These are phyloP conservation scores for Ellobium chinense DNA, from an alignment of 2,888 invertebrate species.

Conservation along the genomic window DNA sequence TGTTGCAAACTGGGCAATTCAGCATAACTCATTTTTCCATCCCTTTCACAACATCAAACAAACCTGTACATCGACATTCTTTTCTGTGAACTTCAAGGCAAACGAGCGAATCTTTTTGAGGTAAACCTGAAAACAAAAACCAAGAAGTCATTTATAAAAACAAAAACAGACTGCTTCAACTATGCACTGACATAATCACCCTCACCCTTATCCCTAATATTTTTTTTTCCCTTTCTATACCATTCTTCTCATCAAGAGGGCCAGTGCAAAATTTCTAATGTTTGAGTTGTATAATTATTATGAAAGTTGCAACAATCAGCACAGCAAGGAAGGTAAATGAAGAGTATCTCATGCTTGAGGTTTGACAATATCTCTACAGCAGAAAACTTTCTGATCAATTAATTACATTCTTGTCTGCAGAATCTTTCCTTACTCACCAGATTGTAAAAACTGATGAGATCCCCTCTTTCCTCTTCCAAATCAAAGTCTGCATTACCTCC, in stretches of 20 bases:
- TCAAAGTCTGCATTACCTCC: conserved; percentile 80
- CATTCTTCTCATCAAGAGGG: no score
- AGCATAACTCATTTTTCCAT: no score
- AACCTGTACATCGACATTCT: conserved; percentile 24
- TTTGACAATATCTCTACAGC: not conserved
- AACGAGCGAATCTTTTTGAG: conserved; percentile 90
- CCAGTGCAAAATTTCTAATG: no score
- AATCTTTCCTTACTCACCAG: conserved; percentile 71
- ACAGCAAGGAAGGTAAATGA: not conserved
- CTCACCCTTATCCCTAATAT: no score
- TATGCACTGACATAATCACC: no score
- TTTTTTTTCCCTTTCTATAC: no score
- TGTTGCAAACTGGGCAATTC: no score
- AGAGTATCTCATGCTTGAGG: not conserved
- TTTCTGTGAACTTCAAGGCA: conserved; percentile 83
- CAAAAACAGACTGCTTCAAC: no score
- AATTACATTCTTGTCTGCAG: not conserved
- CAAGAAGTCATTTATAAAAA: no score
- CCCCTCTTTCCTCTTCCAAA: conserved; percentile 84
- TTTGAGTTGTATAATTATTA: no score
- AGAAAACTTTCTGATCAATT: not conserved
- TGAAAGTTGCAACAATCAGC: no score
- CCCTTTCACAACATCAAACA: no score
- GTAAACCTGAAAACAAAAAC: conserved; percentile 84
- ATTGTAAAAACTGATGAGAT: conserved; percentile 97